A percentile compares a stretch with the other conserved stretches of the same genome.
phyloP scores from a whole-genome alignment of 2,113 vertebrate genomes.

The Cercocebus atys region DNA sequence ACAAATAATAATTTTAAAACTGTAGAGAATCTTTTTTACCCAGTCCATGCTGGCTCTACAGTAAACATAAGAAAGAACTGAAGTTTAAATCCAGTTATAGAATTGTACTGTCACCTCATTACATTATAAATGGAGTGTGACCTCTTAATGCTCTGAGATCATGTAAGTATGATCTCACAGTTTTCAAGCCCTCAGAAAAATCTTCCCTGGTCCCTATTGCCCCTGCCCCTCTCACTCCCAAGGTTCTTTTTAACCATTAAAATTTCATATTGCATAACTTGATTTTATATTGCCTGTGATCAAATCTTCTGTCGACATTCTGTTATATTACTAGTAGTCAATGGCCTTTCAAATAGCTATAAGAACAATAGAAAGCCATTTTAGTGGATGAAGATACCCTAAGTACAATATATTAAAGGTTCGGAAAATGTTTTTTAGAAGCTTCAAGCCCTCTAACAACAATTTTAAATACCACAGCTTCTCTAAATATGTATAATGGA shows the following conservation, averaged over 20 bases:
- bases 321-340: background rate
- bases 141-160: background rate
- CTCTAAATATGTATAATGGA: background rate
- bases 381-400: background rate
- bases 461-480: background rate
- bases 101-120: background rate
- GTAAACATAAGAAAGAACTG: background rate
- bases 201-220: fast-evolving
- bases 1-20: background rate
- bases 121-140: background rate
- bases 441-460: background rate
- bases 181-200: background rate
- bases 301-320: background rate
- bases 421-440: background rate
- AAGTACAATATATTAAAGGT: too few species aligned
- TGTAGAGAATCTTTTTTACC: background rate
- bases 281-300: background rate
- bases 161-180: background rate
- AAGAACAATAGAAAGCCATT: background rate
- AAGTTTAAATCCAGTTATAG: background rate
- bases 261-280: background rate
- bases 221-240: fast-evolving
- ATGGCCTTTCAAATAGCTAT: background rate
- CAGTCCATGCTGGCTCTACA: background rate
- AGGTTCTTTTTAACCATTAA: background rate